Evolutionary conservation across 1,140 invertebrate genomes (phyloP), one percentile per base, ranked within the genome.

Genomic region (Gryon sp.): DNA sequence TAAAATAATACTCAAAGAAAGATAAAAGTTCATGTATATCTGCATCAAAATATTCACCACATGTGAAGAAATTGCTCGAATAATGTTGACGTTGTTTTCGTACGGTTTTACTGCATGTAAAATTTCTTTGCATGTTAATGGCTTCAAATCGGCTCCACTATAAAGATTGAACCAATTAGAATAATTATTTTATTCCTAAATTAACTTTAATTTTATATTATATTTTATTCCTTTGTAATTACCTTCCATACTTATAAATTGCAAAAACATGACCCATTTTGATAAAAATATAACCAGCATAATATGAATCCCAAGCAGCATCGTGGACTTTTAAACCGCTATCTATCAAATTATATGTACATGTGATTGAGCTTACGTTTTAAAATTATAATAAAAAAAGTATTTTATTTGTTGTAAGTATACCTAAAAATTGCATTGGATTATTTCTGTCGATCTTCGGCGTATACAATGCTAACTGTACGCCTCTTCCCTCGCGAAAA

Each of bases 281-380:
- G 24, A 93, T 84, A 80, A 92, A 93, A 87, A 92, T 89, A 75
- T 86, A 92, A 81, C 94, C 94, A 70, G 93, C 90, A 77, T 91
- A 92, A 83, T 90, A 94, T 0, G 94, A 92, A 87, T 95, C 94
- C 91, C 92, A 95, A 0, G 93, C 93, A 9, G 94, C 94, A 81
- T 94, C 90, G 79, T 95, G 94, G 72, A 90, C 92, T 8, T 82
- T 75, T 82, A 85, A 20, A 22, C 0, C 0, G 6, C 6, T 7
- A 63, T 40, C 57, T 72, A 12, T 22, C 9, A 43, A 24, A 1
- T n/a, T 41, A 57, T 36, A 32, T 24, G 4, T 15, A 40, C n/a
- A 24, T 18, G 4, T n/a, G 16, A 18, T 8, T 22, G 6, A 43
- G n/a, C n/a, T 38, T 24, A 24, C 18, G 26, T 38, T 22, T 11